Evolutionary conservation across 2,113 vertebrate species (phyloP).

Genomic region (Callaeas wilsoni): DNA sequence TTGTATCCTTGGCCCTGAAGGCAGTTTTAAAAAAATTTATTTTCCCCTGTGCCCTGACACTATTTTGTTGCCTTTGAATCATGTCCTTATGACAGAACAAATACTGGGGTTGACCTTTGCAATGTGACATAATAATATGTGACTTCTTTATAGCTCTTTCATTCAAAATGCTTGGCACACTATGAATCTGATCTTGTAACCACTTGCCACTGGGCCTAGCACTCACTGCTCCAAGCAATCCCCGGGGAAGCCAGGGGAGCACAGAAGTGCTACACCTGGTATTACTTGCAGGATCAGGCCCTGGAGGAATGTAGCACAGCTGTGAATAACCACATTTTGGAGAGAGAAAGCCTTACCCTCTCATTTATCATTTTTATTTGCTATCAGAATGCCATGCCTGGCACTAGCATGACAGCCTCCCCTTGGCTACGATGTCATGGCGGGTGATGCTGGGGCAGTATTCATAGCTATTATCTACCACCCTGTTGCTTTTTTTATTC

Average conservation of each 20-base stretch:
- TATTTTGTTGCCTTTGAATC: constrained; percentile 57
- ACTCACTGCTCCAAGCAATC: not conserved
- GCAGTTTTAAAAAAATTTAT: constrained; percentile 30
- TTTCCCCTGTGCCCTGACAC: constrained; percentile 37
- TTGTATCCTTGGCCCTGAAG: constrained; percentile 15
- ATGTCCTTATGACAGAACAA: constrained; percentile 52
- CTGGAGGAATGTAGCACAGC: not conserved
- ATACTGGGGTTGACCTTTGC: constrained; percentile 51
- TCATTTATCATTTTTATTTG: not conserved
- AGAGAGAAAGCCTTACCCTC: not conserved
- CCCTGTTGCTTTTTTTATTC: not conserved
- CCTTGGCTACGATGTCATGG: not conserved
- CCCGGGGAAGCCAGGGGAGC: not conserved
- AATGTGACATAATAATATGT: constrained; percentile 63
- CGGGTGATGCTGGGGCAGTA: not conserved
- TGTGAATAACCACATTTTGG: not conserved
- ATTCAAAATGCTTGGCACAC: constrained; percentile 12
- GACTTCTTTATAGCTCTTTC: constrained; percentile 57
- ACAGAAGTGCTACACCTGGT: not conserved
- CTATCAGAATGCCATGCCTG: not conserved
- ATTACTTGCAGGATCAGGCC: not conserved
- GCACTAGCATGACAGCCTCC: not conserved
- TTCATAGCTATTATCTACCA: not conserved
- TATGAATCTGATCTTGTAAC: not conserved
- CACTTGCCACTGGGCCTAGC: not conserved